Conservation (phyloP, 2,113 vertebrate genomes). For the Irena cyanogastra region DNA sequence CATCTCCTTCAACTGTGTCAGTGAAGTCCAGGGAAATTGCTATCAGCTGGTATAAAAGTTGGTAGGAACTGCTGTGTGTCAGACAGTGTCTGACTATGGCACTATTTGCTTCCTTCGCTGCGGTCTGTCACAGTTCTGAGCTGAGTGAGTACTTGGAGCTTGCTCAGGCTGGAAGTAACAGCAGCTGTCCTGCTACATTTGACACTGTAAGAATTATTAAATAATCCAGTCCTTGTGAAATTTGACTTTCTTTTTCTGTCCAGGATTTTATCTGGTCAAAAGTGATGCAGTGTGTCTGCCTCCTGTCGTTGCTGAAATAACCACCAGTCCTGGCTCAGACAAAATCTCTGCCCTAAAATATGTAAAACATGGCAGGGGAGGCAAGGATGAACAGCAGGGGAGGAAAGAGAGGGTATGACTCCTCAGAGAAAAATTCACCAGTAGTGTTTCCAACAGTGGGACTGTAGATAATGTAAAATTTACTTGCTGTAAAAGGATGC, state of each 20-base stretch:
- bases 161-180: background rate
- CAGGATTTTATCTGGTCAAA: background rate
- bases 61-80: background rate
- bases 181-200: background rate
- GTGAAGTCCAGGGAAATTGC: background rate
- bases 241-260: background rate
- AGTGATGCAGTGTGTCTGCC: background rate
- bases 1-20: background rate
- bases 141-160: background rate
- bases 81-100: background rate
- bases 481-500: slow-evolving; percentile 53
- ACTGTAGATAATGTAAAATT: slow-evolving; percentile 48
- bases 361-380: background rate
- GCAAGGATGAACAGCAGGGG: background rate
- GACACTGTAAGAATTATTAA: too few relatives aligned
- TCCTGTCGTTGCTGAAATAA: background rate
- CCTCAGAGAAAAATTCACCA: background rate
- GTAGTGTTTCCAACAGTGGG: background rate
- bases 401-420: background rate
- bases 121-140: background rate
- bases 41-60: background rate
- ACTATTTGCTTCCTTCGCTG: background rate
- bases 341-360: background rate
- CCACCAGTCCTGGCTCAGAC: background rate
- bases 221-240: background rate